Percentiles rank a stretch among this genome's conserved stretches.
These are phyloP conservation scores for Andricus quercusramuli DNA, from an alignment of 2,888 invertebrate genomes.

Conservation along the genomic window DNA sequence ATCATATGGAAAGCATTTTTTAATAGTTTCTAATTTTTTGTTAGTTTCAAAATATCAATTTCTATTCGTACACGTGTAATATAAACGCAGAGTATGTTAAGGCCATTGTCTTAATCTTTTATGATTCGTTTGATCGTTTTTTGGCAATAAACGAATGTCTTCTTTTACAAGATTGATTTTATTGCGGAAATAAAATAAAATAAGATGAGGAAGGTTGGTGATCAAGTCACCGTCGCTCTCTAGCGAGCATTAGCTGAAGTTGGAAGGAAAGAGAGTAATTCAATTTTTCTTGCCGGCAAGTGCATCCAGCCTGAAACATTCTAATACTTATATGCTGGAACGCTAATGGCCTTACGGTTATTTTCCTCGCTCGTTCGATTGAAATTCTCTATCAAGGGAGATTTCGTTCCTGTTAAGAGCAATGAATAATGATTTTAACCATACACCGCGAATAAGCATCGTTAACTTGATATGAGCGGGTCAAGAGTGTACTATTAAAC, in stretches of 20 bases:
- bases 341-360: conserved; percentile 38
- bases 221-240: conserved; percentile 36
- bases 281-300: conserved; percentile 38
- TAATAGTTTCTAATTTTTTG: background rate
- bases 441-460: conserved; percentile 39
- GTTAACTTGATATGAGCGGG: conserved; percentile 36
- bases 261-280: conserved; percentile 25
- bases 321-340: conserved; percentile 34
- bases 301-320: conserved; percentile 27
- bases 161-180: background rate
- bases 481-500: conserved; percentile 40
- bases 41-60: background rate
- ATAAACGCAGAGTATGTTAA: background rate
- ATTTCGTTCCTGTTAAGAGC: conserved; percentile 40
- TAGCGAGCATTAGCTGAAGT: conserved; percentile 3
- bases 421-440: conserved; percentile 42
- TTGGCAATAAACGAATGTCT: conserved; percentile 4
- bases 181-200: conserved; percentile 14
- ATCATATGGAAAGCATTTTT: background rate
- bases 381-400: conserved; percentile 37
- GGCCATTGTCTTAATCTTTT: background rate
- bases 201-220: conserved; percentile 13
- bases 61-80: background rate
- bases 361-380: conserved; percentile 35
- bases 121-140: background rate